Evolutionary conservation across 2,113 vertebrate species (phyloP).

Genomic region (Bubo blakistoni): DNA sequence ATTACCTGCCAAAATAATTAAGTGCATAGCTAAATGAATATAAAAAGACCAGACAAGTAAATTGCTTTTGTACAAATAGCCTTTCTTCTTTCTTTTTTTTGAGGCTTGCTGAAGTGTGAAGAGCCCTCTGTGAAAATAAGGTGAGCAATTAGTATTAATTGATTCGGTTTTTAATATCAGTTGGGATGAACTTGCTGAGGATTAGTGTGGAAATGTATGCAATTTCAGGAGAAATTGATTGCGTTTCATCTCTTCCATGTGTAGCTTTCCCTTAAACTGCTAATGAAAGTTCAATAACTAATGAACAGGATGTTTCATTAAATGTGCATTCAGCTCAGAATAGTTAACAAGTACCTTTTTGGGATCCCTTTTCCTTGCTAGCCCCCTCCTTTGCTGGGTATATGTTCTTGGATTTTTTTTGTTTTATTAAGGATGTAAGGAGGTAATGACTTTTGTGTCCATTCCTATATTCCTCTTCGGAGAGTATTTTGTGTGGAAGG

Average conservation of each 20-base stretch:
- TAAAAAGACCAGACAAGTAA: background rate
- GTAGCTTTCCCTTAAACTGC: background rate
- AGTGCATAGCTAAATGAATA: background rate
- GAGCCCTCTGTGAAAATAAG: conserved; percentile 6
- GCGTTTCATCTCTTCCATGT: background rate
- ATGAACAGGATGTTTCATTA: conserved; percentile 15
- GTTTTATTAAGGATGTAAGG: background rate
- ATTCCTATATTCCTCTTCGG: background rate
- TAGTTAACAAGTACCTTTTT: background rate
- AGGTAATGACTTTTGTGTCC: background rate
- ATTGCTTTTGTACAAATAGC: conserved; percentile 13
- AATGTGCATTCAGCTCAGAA: background rate
- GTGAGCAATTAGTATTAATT: conserved; percentile 27
- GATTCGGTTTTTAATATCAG: background rate
- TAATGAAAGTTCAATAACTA: conserved; percentile 25
- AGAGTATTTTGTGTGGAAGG: background rate
- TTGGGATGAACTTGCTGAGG: background rate
- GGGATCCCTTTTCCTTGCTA: background rate
- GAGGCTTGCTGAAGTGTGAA: background rate
- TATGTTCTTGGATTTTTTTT: background rate
- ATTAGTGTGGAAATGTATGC: background rate
- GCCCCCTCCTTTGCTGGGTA: background rate
- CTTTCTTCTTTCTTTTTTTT: background rate
- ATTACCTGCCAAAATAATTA: conserved; percentile 25
- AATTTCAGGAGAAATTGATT: background rate